phyloP scores from a whole-genome alignment of 1,140 invertebrate species.

The Mya arenaria region DNA sequence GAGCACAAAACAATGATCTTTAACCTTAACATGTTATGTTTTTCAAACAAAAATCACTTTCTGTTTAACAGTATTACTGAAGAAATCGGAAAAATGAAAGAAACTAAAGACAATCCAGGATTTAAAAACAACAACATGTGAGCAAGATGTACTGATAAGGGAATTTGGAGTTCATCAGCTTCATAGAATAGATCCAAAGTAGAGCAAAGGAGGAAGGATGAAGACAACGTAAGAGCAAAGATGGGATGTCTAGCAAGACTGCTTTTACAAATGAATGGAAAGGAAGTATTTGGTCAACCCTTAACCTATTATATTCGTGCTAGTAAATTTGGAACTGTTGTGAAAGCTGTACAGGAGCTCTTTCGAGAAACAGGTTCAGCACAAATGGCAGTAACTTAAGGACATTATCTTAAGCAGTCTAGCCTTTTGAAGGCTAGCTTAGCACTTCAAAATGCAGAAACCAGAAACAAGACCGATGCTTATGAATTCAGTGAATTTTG shows the following conservation, averaged over 20 bases:
- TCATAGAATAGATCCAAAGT: constrained; percentile 11
- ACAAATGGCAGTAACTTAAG: neutral
- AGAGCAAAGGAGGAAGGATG: constrained; percentile 42
- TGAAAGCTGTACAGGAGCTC: constrained; percentile 16
- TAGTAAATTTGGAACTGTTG: neutral
- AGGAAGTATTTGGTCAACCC: neutral
- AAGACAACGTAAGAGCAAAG: constrained; percentile 47
- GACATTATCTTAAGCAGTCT: neutral
- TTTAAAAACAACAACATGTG: constrained; percentile 28
- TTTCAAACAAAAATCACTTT: too few relatives aligned
- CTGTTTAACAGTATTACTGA: too few relatives aligned
- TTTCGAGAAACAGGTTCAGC: constrained; percentile 11
- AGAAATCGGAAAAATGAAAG: constrained; percentile 40
- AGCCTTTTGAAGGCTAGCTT: neutral
- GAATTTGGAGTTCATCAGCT: constrained; percentile 10
- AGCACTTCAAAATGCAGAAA: neutral
- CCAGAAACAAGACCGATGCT: neutral
- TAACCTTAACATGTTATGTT: too few relatives aligned
- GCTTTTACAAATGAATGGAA: constrained; percentile 19
- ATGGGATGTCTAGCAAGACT: constrained; percentile 28
- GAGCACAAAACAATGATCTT: too few relatives aligned
- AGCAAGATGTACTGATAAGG: constrained; percentile 29
- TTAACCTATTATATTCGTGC: constrained; percentile 1
- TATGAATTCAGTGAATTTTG: neutral
- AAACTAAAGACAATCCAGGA: constrained; percentile 32